These are phyloP conservation scores for Protodeltote pygarga DNA, from an alignment of 2,888 invertebrate genomes.

Conservation along the genomic window DNA sequence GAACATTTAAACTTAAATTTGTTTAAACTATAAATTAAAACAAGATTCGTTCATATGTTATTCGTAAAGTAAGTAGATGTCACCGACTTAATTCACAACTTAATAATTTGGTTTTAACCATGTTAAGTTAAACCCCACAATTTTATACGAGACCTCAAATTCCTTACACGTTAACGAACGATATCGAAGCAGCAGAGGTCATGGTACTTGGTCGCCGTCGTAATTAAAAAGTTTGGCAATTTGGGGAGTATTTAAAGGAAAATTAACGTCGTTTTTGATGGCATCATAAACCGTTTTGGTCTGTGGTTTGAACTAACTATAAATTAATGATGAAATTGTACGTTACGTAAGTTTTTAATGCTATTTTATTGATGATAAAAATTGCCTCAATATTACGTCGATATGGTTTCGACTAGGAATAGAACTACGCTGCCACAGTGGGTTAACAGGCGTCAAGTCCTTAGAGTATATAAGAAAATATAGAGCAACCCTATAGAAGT, in stretches of 20 bases:
- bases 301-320: neutral
- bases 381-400: too few species aligned
- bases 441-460: too few species aligned
- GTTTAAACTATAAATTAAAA: constrained; percentile 16
- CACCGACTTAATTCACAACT: neutral
- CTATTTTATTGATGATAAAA: too few species aligned
- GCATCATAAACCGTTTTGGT: constrained; percentile 13
- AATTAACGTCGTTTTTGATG: constrained; percentile 13
- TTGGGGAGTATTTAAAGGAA: constrained; percentile 7
- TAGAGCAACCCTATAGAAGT: too few species aligned
- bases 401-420: too few species aligned
- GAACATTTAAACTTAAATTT: constrained; percentile 6
- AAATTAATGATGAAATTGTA: neutral
- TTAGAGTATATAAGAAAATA: too few species aligned
- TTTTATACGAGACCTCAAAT: neutral
- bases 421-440: too few species aligned
- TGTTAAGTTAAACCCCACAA: neutral
- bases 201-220: neutral
- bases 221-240: constrained; percentile 28
- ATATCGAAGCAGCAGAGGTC: constrained; percentile 8
- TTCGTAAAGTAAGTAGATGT: constrained; percentile 7
- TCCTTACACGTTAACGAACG: neutral
- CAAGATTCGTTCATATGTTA: neutral
- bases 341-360: neutral
- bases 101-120: constrained; percentile 13